Evolutionary conservation across 2,113 vertebrate species (phyloP).

Genomic region (Notarius quadriscutis): DNA sequence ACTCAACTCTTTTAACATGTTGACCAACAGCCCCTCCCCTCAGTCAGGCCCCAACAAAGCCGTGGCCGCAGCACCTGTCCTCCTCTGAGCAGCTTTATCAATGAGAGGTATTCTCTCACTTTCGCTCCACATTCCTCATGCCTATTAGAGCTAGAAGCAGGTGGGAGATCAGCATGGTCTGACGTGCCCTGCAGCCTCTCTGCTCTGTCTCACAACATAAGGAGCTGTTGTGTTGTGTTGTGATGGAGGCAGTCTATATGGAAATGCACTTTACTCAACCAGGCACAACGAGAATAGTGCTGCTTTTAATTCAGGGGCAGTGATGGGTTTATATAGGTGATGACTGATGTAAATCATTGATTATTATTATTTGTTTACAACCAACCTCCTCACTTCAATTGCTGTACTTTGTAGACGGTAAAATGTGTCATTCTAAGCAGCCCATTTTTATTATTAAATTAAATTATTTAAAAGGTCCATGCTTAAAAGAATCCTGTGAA

Average conservation of each 20-base stretch:
- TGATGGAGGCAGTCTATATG: constrained; percentile 19
- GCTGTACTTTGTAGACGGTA: background rate
- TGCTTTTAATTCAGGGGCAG: background rate
- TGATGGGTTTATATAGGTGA: background rate
- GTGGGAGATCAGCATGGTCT: constrained; percentile 52
- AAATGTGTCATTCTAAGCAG: background rate
- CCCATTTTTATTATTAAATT: background rate
- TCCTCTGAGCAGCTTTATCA: constrained; percentile 36
- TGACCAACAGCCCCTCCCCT: constrained; percentile 31
- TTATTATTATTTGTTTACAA: background rate
- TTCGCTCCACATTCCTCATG: constrained; percentile 55
- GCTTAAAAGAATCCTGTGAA: background rate
- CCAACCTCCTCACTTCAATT: background rate
- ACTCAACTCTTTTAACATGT: constrained; percentile 19
- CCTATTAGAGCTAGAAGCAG: constrained; percentile 60
- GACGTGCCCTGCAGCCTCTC: constrained; percentile 11
- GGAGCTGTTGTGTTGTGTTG: constrained; percentile 28
- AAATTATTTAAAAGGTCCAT: background rate
- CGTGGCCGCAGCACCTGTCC: constrained; percentile 54
- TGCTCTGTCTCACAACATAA: constrained; percentile 21
- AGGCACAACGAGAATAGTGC: background rate
- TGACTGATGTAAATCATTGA: background rate
- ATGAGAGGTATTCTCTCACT: constrained; percentile 57
- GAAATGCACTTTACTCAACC: constrained; percentile 17
- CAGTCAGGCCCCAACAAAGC: background rate